Base-by-base conservation (phyloP, 2,888 invertebrate species). In the Eilema griseolum region DNA sequence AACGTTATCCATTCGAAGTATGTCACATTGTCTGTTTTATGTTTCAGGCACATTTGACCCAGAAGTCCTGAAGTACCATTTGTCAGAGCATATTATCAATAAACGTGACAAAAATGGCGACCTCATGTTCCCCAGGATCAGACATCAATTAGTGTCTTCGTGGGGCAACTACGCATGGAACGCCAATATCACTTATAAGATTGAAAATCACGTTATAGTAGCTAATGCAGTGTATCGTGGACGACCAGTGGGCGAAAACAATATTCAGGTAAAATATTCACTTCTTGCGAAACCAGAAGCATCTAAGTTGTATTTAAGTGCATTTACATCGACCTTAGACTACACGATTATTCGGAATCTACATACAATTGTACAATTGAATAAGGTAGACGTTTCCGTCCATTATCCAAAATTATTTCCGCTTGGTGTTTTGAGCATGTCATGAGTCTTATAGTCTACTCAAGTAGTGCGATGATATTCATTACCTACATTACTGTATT, bases 111-210 rank as follows among this genome's bases (percentile, higher is more conserved):
- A 96, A 80, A 90, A 92, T 59, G 97, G 97, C 0, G 93, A 95
- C 41, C 88, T 96, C 12, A 93, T 95, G 83, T 97, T 97, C 84
- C 97, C 97, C 0, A 96, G 97, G 72, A 89, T 98, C 46, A 95
- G 96, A 3, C 97, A 97, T 67, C 93, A 96, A 57, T 89, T 98
- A 63, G 96, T 97, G 0, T 97, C 97, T 0, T 96, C 97, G 82
- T 98, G 97, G 96, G 97, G 97, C 0, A 96, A 97, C 78, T 98
- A 98, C 87, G 98, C 97, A 0, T 98, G 98, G 98, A 96, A 96
- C 82, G 90, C 90, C 10, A 91, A 94, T 56, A 92, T 94, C 0
- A 90, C 95, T 56, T 97, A 97, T 87, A 92, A 96, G 66, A 89
- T 97, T 60, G 97, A 97, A 71, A 97, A 97, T 86, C 97, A 98